phyloP scores from a whole-genome alignment of 2,797 vertebrate genomes.

The Sparidentex hasta region DNA sequence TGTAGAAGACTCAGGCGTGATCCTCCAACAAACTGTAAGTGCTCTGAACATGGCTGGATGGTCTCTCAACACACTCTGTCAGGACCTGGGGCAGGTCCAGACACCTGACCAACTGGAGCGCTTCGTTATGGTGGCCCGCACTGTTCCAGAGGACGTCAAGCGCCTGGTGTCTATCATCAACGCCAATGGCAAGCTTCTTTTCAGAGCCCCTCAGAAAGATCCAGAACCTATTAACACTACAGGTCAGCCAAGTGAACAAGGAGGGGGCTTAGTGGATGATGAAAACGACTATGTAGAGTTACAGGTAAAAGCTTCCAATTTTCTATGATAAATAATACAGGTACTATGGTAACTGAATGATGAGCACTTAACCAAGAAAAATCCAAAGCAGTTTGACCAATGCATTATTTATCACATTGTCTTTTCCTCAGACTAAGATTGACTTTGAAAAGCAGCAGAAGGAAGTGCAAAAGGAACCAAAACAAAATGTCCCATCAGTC shows the following conservation, averaged over 20 bases:
- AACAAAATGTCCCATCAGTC: slow-evolving; percentile 44
- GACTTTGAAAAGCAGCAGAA: slow-evolving; percentile 79
- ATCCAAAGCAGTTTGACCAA: not conserved
- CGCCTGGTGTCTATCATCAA: slow-evolving; percentile 93
- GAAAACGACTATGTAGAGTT: slow-evolving; percentile 89
- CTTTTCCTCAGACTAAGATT: slow-evolving; percentile 79
- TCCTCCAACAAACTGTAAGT: slow-evolving; percentile 87
- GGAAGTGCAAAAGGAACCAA: slow-evolving; percentile 49
- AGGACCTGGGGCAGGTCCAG: slow-evolving; percentile 83
- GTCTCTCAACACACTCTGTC: slow-evolving; percentile 87
- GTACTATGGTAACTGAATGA: not conserved
- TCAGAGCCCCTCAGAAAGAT: slow-evolving; percentile 80
- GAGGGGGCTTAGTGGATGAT: slow-evolving; percentile 70
- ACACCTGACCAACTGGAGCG: slow-evolving; percentile 92
- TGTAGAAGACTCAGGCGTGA: slow-evolving; percentile 88
- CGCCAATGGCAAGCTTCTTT: slow-evolving; percentile 94
- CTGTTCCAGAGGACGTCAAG: slow-evolving; percentile 93
- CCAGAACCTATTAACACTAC: slow-evolving; percentile 53
- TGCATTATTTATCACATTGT: slow-evolving; percentile 13
- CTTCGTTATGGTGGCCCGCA: slow-evolving; percentile 93
- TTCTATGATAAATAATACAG: not conserved
- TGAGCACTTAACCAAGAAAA: not conserved
- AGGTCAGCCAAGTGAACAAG: slow-evolving; percentile 48
- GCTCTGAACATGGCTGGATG: slow-evolving; percentile 86
- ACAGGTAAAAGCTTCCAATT: slow-evolving; percentile 78